phyloP scores from a whole-genome alignment of 2,113 vertebrate species.

The Pelobates fuscus region DNA sequence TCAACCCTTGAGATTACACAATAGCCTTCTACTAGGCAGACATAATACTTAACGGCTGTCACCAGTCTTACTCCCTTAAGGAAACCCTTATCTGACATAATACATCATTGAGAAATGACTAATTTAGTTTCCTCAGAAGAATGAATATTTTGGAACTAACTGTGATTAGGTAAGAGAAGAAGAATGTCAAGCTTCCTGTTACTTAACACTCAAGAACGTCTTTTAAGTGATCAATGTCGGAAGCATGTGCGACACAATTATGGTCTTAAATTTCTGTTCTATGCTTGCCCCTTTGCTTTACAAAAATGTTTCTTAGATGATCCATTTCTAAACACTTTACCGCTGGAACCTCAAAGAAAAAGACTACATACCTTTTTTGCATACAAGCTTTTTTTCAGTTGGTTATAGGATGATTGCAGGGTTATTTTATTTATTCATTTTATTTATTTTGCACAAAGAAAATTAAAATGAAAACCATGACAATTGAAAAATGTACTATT shows the following conservation, averaged over 20 bases:
- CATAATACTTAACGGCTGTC: conserved; percentile 32
- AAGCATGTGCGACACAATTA: conserved; percentile 33
- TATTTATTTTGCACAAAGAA: too few relatives aligned
- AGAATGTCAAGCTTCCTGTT: conserved; percentile 46
- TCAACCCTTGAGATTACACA: conserved; percentile 9
- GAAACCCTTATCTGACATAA: conserved; percentile 37
- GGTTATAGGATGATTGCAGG: background rate
- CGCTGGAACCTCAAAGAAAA: background rate
- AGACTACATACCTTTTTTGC: background rate
- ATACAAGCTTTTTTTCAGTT: background rate
- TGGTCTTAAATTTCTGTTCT: conserved; percentile 27
- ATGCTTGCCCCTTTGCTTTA: conserved; percentile 4
- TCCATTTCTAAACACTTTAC: conserved; percentile 17
- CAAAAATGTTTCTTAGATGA: conserved; percentile 18
- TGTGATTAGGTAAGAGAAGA: conserved; percentile 38
- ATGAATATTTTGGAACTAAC: conserved; percentile 32
- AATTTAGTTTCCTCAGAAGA: conserved; percentile 35
- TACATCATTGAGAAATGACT: conserved; percentile 35
- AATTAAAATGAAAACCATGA: too few relatives aligned
- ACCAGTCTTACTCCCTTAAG: conserved; percentile 9
- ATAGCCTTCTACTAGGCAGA: conserved; percentile 22
- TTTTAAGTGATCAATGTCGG: conserved; percentile 44
- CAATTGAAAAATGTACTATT: too few relatives aligned
- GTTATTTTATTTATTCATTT: too few relatives aligned
- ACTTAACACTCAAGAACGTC: conserved; percentile 36